Base-by-base conservation (phyloP, 2,888 invertebrate species). In the Dryobotodes eremita region DNA sequence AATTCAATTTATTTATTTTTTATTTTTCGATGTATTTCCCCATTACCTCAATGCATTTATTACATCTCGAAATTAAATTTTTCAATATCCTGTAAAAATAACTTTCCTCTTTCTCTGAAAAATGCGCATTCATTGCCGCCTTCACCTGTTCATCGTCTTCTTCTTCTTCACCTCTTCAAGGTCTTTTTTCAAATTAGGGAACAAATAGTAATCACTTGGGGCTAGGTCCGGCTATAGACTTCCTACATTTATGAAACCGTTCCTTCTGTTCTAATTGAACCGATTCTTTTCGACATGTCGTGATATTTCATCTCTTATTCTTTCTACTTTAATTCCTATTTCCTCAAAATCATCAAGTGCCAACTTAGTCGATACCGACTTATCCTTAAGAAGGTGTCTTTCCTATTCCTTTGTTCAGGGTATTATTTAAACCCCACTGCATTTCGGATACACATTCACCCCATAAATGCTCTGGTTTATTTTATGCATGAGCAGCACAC, bases 351-450 rank as follows among this genome's bases (percentile, higher is more conserved):
- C 53, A 42, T 42, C 42, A 50, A 68, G 62, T 50, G 11, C 71
- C 71, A 11, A 31, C 8, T 50, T 50, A 62, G 11, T 36, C 20
- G 7, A 71, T 31, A 13, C 73, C 64, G 20, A 73, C 55, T 17
- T 65, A 31, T 26, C 55, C 73, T n/a, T 73, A 42, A 11, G 64
- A 55, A 1, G 73, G 73, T 36, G 64, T 73, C 26, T 64, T 64
- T 11, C 55, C 57, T 1, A 15, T 72, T 5, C 64, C 72, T 11
- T 72, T 72, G 26, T 72, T 73, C 6, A 64, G 5, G 4, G 72
- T 64, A 26, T 72, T 55, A 17, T 72, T 64, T 42, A 72, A 20
- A 2, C 73, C 64, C 64, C 73, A 73, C n/a, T 65, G 73, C 20
- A 73, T 55, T 31, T 73, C 64, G 11, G 64, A 46, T 15, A 73